Evolutionary conservation across 2,888 invertebrate species (phyloP), one percentile per base, ranked within the genome.

Genomic region (Pollenia griseotomentosa): DNA sequence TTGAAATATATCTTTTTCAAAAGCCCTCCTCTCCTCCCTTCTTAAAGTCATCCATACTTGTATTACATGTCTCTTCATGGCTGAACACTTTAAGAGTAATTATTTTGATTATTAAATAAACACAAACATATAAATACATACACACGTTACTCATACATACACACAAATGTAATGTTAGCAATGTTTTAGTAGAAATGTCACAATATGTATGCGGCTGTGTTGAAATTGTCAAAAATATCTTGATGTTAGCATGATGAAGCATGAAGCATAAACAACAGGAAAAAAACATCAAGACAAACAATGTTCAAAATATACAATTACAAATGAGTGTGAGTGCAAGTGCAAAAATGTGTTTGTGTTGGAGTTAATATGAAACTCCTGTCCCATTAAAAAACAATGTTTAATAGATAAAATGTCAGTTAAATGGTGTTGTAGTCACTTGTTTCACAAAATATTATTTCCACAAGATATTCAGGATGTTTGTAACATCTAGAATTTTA

Each of bases 331-430:
- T 59, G 11, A n/a, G 65, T 6, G 33, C 4, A 33, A 33, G 33
- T 6, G 6, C 33, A 33, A 33, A 33, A 33, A 6, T 53, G 71
- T 48, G 23, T 81, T 8, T 48, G 57, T 65, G 61, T 70, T 11
- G 5, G 14, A 75, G 19, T 75, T 23, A 85, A 74, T 65, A 55
- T 79, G 19, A 65, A 6, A 33, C 63, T 77, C 8, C 61, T 51
- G 57, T 44, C 33, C 83, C 83, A 86, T 83, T 86, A 86, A 86
- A 83, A 86, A 68, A 73, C 71, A 81, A 83, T 80, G 77, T 80
- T 86, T 73, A 81, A 86, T 77, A 86, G 83, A 83, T 86, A 53
- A 77, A 80, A 66, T 77, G 71, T 66, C 79, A 77, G 79, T 77
- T 83, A 70, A 63, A 83, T 71, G 59, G 40, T 59, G 42, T 33